These are phyloP conservation scores for Aegypius monachus DNA, from an alignment of 2,113 vertebrate genomes.

Conservation along the genomic window DNA sequence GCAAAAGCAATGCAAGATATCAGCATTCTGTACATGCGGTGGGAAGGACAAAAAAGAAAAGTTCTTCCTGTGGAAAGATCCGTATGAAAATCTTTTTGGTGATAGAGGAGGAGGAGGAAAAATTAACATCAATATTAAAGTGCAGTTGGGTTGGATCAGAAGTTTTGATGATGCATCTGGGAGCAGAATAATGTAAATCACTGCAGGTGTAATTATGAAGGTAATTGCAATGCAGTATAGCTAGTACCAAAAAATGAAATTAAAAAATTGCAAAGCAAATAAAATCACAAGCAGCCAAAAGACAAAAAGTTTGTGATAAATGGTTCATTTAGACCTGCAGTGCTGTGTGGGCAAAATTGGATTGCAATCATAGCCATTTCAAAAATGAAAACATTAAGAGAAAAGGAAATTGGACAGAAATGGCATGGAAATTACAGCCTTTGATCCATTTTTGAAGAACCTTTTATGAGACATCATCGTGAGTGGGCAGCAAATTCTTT, in stretches of 20 bases:
- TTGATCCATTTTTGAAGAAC: conserved; percentile 73
- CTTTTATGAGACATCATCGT: conserved; percentile 69
- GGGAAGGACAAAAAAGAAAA: not conserved
- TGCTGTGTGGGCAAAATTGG: conserved; percentile 78
- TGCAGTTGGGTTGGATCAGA: conserved; percentile 63
- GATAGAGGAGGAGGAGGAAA: not conserved
- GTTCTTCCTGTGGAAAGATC: not conserved
- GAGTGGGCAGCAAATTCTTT: conserved; percentile 73
- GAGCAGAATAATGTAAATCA: conserved; percentile 62
- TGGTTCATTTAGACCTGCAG: conserved; percentile 76
- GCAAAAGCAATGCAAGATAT: not conserved
- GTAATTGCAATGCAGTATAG: conserved; percentile 67
- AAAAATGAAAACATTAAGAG: conserved; percentile 76
- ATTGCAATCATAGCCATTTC: conserved; percentile 79
- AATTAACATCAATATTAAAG: conserved; percentile 42
- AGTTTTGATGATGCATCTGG: conserved; percentile 64
- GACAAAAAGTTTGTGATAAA: conserved; percentile 76
- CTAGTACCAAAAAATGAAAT: conserved; percentile 59
- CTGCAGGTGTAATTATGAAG: conserved; percentile 77
- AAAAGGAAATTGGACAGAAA: conserved; percentile 81
- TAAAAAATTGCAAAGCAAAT: conserved; percentile 72
- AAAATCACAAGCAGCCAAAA: conserved; percentile 69
- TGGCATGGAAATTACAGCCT: conserved; percentile 80
- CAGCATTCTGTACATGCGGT: not conserved
- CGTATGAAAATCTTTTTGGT: not conserved